These are phyloP conservation scores for Sturnira hondurensis DNA, from an alignment of 2,113 vertebrate species.

Conservation along the genomic window DNA sequence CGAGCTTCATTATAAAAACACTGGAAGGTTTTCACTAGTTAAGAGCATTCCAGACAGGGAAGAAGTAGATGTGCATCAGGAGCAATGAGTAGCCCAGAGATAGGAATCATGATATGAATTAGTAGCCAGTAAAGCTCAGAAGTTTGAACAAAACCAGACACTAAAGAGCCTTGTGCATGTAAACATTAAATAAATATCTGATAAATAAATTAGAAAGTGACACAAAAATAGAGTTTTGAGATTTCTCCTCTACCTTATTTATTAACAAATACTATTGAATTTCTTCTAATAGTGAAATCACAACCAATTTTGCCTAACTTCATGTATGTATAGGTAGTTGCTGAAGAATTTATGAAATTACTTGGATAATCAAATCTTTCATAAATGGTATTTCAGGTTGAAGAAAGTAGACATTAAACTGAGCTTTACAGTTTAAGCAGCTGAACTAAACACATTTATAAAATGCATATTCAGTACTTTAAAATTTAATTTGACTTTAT, in stretches of 20 bases:
- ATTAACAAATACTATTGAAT: neutral
- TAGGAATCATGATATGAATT: neutral
- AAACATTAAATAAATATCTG: neutral
- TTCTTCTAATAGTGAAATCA: neutral
- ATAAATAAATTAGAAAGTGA: neutral
- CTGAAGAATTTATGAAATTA: neutral
- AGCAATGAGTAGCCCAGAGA: neutral
- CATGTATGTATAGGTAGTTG: neutral
- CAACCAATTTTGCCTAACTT: neutral
- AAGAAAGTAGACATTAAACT: neutral
- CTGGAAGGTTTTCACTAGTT: neutral
- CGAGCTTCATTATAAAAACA: neutral
- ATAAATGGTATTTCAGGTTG: neutral
- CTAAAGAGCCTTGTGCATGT: neutral
- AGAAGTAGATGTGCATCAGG: neutral
- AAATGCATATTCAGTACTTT: neutral
- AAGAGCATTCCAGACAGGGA: neutral
- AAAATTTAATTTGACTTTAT: neutral
- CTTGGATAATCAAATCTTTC: neutral
- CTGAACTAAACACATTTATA: neutral
- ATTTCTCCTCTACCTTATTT: neutral
- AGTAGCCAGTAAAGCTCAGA: neutral
- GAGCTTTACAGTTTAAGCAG: neutral
- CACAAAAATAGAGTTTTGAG: neutral
- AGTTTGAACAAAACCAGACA: neutral